A percentile compares a stretch with the other conserved stretches of the same genome.
These are phyloP conservation scores for Polypterus bichir DNA, from an alignment of 2,113 vertebrate species.

Conservation along the genomic window DNA sequence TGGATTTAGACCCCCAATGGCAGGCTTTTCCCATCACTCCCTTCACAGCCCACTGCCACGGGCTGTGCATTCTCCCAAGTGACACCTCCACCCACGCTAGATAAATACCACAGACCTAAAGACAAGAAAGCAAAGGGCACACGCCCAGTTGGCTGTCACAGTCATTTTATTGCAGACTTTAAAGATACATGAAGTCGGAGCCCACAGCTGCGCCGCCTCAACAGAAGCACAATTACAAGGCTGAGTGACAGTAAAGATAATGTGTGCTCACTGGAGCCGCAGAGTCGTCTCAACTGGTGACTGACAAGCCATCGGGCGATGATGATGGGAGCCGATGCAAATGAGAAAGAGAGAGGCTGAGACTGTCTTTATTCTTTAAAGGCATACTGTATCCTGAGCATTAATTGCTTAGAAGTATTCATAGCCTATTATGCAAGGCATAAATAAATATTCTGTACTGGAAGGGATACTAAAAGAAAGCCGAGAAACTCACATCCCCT, in stretches of 20 bases:
- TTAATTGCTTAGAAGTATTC: slow-evolving; percentile 43
- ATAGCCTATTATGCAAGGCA: slow-evolving; percentile 49
- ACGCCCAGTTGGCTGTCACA: too few species aligned
- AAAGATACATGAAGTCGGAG: too few species aligned
- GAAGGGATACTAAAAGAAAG: neutral
- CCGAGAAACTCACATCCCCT: neutral
- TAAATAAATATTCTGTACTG: slow-evolving; percentile 17
- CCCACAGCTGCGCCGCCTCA: slow-evolving; percentile 3
- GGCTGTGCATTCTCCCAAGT: too few species aligned
- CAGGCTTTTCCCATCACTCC: too few species aligned
- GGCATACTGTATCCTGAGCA: slow-evolving; percentile 8
- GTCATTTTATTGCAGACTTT: too few species aligned
- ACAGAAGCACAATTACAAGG: slow-evolving; percentile 30
- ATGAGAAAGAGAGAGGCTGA: slow-evolving; percentile 18
- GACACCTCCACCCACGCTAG: too few species aligned
- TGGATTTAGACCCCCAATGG: too few species aligned
- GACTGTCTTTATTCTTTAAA: too few species aligned
- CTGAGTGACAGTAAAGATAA: slow-evolving; percentile 22
- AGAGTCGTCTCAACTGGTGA: slow-evolving; percentile 28
- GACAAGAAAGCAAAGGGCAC: too few species aligned
- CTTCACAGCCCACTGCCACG: too few species aligned
- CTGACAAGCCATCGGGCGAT: slow-evolving; percentile 29
- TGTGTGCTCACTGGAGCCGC: slow-evolving; percentile 22
- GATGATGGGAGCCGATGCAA: slow-evolving; percentile 28
- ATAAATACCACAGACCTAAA: too few species aligned